Evolutionary conservation across 2,113 vertebrate species (phyloP), one percentile per base, ranked within the genome.

Genomic region (Chlorodrepanis virens): DNA sequence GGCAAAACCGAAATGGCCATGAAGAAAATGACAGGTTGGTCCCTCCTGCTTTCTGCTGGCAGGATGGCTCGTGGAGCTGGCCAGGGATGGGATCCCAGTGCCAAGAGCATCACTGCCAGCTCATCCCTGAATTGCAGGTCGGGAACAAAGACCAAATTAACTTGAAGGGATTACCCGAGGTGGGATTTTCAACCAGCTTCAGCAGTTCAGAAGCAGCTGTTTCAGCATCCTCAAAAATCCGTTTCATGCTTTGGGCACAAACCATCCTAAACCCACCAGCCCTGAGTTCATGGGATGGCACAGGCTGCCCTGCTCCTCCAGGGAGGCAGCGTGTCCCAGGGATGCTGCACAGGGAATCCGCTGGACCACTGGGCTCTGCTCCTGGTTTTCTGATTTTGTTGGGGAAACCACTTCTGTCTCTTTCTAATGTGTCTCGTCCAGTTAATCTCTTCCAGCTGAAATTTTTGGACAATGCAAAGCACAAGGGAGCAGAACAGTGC

Each of bases 201-300:
- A 42, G 42, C 64, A 74, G 35, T 76, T 83, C 12, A 33, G 42
- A 80, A 77, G 56, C 63, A 69, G 83, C 64, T 63, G 11, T 49
- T 84, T 19, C 52, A 44, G 49, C 2, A 11, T 29, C 61, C 65
- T 47, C 61, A 54, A 35, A 92, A 84, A 78, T 25, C 5, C 21
- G 9, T 29, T 70, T 35, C 13, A 14, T 2, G 42, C 60, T 84
- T 56, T 64, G 56, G 63, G 77, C 54, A 31, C 40, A 84, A 57
- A 29, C 13, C 33, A 56, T 8, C 35, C 56, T 29, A 22, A 44
- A 16, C 8, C 59, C 27, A 23, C 17, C 60, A 79, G 59, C 53
- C 42, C 59, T 13, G 22, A 35, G n/a, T 3, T 27, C 19, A 1
- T 0, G 14, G 2, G 4, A 47, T 21, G 37, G 17, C 61, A 40